These are phyloP conservation scores for Lamprotornis superbus DNA, from an alignment of 2,113 vertebrate genomes.

Conservation along the genomic window DNA sequence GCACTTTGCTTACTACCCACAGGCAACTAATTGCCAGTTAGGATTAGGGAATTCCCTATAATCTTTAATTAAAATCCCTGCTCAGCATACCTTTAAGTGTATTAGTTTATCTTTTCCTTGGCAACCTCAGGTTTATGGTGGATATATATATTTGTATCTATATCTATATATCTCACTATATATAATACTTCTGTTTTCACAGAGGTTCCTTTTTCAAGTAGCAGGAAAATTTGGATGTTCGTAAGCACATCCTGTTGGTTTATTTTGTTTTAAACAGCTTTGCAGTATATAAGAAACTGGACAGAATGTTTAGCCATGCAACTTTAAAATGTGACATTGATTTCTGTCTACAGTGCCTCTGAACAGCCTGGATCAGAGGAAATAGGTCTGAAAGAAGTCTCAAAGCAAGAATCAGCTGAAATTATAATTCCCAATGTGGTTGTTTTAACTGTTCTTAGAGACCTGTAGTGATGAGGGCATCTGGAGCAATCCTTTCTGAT, in stretches of 20 bases:
- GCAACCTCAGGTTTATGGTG: not conserved
- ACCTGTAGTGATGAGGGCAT: not conserved
- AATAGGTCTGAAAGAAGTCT: not conserved
- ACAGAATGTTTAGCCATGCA: not conserved
- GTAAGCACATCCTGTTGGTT: not conserved
- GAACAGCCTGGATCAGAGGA: not conserved
- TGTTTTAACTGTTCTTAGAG: not conserved
- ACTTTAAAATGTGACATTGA: not conserved
- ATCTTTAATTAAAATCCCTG: not conserved
- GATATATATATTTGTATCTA: not conserved
- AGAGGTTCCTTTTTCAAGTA: not conserved
- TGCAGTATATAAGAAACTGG: not conserved
- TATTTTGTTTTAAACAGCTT: not conserved
- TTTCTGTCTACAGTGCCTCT: not conserved
- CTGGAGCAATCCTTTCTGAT: not conserved
- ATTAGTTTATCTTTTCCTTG: not conserved
- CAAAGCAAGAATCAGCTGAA: not conserved
- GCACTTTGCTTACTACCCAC: not conserved
- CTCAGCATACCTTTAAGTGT: not conserved
- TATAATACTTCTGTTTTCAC: not conserved
- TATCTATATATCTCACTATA: not conserved
- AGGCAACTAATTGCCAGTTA: not conserved
- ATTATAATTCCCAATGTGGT: not conserved
- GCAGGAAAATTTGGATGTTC: not conserved
- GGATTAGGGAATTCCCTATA: not conserved